phyloP scores from a whole-genome alignment of 2,888 invertebrate species.

The Lottia scabra region DNA sequence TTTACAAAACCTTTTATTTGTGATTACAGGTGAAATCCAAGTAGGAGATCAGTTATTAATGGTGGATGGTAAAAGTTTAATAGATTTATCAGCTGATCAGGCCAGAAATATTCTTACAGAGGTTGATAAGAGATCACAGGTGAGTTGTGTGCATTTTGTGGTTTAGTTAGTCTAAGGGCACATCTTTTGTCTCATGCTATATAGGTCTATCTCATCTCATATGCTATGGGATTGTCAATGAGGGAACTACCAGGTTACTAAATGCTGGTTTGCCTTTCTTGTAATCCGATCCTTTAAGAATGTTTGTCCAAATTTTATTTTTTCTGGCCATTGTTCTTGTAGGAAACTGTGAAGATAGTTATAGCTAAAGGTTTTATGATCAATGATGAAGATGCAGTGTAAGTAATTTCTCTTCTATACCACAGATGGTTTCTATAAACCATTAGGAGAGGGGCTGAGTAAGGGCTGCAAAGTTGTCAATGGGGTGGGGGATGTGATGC shows the following conservation, averaged over 20 bases:
- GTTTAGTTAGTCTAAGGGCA: not conserved
- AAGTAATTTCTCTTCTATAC: conserved; percentile 18
- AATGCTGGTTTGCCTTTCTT: too few relatives aligned
- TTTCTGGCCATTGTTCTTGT: conserved; percentile 18
- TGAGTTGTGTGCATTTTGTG: conserved; percentile 19
- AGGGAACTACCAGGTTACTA: too few relatives aligned
- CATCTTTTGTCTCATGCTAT: too few relatives aligned
- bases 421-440: too few relatives aligned
- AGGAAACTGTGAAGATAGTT: conserved; percentile 36
- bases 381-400: conserved; percentile 40
- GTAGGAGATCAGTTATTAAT: conserved; percentile 56
- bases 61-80: conserved; percentile 44
- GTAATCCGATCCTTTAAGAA: too few relatives aligned
- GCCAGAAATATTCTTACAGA: conserved; percentile 44
- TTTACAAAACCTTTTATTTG: too few relatives aligned
- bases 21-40: conserved; percentile 48
- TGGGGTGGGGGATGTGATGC: too few relatives aligned
- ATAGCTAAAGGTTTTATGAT: conserved; percentile 37
- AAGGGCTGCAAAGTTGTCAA: too few relatives aligned
- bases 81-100: conserved; percentile 36
- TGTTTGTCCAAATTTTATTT: too few relatives aligned
- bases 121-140: conserved; percentile 27
- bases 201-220: too few relatives aligned
- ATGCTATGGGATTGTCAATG: too few relatives aligned
- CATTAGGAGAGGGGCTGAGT: too few relatives aligned